Evolutionary conservation across 2,113 vertebrate species (phyloP), one percentile per base, ranked within the genome.

Genomic region (Oncorhynchus nerka): DNA sequence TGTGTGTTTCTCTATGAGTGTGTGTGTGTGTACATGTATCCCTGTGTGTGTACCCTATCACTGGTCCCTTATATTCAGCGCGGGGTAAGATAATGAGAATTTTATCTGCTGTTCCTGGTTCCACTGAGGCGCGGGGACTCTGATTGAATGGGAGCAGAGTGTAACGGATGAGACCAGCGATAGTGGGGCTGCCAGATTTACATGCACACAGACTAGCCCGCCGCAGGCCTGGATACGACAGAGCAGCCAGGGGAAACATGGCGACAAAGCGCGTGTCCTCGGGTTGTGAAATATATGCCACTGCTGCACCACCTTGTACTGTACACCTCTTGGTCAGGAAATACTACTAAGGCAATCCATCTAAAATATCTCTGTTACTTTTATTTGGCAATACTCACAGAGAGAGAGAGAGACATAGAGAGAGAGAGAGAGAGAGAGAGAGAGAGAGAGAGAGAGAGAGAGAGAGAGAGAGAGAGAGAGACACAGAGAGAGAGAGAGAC

Each of bases 71-170:
- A 90, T 91, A 92, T 93, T 91, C 90, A 81, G 87, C 65, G 49
- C 81, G 80, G 84, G 89, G 85, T 22, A 86, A 92, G 90, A 92
- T 93, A 93, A 93, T 92, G 92, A 92, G 91, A 92, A 91, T 91
- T 90, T 91, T 93, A 93, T 93, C 92, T 92, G 80, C 77, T 70
- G 85, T 87, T 45, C 9, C 39, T 45, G 39, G 39, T 45, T 90
- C 89, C 89, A 86, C 81, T 64, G 88, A 88, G 89, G 86, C 87
- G 77, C 69, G 73, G 75, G 82, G 70, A 22, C 80, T 89, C 90
- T 92, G 92, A 92, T 90, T 91, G 90, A 92, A 93, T 91, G 91
- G 89, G 91, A 93, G 88, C 89, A 91, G 84, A 87, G 86, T 91
- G 91, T 92, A 93, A 93, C 90, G 81, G 91, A 93, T 92, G 91